A percentile compares a stretch with the other conserved stretches of the same genome.
Conservation (phyloP, 2,888 invertebrate species). For the Chloroclysta siterata region DNA sequence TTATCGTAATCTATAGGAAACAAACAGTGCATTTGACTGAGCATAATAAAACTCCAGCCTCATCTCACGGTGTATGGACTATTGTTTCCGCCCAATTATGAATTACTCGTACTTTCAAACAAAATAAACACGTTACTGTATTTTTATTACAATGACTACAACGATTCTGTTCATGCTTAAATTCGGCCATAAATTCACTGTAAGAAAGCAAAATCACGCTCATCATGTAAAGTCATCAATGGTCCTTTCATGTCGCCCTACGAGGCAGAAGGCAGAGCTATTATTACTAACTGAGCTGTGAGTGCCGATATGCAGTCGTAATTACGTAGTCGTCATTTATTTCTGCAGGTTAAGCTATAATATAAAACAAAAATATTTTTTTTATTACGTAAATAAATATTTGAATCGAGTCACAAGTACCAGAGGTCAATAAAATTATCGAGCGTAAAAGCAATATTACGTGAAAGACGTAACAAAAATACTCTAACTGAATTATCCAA, state of each 20-base stretch:
- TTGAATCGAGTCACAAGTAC: conserved; percentile 4
- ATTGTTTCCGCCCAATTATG: conserved; percentile 14
- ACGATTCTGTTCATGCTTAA: too few species aligned
- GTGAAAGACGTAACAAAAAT: conserved; percentile 62
- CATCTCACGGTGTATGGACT: conserved; percentile 18
- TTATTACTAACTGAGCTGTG: too few species aligned
- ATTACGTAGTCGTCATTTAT: too few species aligned
- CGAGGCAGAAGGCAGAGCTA: too few species aligned
- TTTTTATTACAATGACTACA: too few species aligned
- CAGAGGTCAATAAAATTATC: conserved; percentile 69
- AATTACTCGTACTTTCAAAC: neutral
- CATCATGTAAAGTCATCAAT: too few species aligned
- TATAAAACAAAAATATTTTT: too few species aligned
- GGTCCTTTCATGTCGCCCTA: too few species aligned
- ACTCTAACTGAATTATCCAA: conserved; percentile 72
- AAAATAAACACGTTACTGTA: neutral
- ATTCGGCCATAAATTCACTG: too few species aligned
- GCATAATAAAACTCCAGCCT: conserved; percentile 7
- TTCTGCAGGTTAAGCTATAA: too few species aligned
- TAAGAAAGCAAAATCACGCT: too few species aligned
- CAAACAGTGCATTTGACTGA: conserved; percentile 6
- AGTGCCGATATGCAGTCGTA: too few species aligned
- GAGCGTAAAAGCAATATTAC: conserved; percentile 67
- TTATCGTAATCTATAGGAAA: conserved; percentile 10
- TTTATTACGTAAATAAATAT: conserved; percentile 47